A percentile compares a stretch with the other conserved stretches of the same genome.
Evolutionary conservation across 1,140 invertebrate genomes (phyloP).

Genomic region (Riptortus pedestris): DNA sequence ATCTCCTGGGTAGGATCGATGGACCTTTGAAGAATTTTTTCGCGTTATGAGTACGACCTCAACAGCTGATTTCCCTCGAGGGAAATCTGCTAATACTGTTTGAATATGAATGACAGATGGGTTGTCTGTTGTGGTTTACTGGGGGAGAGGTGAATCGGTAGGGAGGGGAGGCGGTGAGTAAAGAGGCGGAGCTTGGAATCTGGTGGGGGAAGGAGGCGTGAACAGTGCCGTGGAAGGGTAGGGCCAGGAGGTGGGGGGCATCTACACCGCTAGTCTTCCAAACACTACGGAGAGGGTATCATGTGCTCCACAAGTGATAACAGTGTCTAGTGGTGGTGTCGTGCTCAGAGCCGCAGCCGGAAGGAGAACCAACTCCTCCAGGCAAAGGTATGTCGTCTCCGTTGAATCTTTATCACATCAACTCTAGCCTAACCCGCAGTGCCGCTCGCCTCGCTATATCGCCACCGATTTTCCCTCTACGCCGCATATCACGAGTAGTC

Average conservation of each 20-base stretch:
- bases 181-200: background rate
- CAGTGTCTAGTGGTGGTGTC: slow-evolving; percentile 7
- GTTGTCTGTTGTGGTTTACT: too few relatives aligned
- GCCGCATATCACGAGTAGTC: too few relatives aligned
- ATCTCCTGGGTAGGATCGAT: too few relatives aligned
- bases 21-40: too few relatives aligned
- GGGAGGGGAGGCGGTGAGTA: too few relatives aligned
- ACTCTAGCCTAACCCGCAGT: background rate
- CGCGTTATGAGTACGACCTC: too few relatives aligned
- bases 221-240: background rate
- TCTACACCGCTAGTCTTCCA: background rate
- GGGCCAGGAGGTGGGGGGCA: background rate
- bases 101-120: too few relatives aligned
- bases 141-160: too few relatives aligned
- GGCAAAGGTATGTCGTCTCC: background rate
- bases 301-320: slow-evolving; percentile 6
- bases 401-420: too few relatives aligned
- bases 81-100: too few relatives aligned
- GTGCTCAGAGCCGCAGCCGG: slow-evolving; percentile 1
- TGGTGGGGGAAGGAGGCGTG: background rate
- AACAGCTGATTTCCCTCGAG: too few relatives aligned
- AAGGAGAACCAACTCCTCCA: background rate
- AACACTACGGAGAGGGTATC: background rate
- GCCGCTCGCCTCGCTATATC: background rate
- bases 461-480: too few relatives aligned